Evolutionary conservation across 2,888 invertebrate genomes (phyloP).

Genomic region (Phalera bucephala): DNA sequence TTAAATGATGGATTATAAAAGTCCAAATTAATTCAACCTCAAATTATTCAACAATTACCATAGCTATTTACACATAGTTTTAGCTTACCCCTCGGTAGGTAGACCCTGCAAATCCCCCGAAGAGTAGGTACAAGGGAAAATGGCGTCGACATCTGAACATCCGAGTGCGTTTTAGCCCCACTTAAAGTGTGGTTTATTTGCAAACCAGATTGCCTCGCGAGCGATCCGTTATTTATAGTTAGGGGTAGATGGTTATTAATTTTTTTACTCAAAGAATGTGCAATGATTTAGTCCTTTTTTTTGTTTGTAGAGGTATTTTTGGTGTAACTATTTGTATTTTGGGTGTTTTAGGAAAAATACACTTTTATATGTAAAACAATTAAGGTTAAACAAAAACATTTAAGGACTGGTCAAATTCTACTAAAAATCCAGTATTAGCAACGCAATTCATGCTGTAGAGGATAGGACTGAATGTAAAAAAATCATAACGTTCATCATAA

Average conservation of each 20-base stretch:
- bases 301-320: not conserved
- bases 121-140: constrained; percentile 45
- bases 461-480: too few relatives aligned
- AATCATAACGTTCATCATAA: too few relatives aligned
- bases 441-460: too few relatives aligned
- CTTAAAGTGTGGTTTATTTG: constrained; percentile 60
- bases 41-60: constrained; percentile 36
- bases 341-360: too few relatives aligned
- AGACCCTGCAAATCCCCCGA: constrained; percentile 30
- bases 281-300: constrained; percentile 24
- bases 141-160: constrained; percentile 49
- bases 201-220: constrained; percentile 50
- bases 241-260: constrained; percentile 45
- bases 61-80: constrained; percentile 31
- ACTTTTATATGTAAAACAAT: too few relatives aligned
- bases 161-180: constrained; percentile 57
- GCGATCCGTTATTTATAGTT: constrained; percentile 55
- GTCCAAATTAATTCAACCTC: constrained; percentile 9
- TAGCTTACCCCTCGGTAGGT: constrained; percentile 26
- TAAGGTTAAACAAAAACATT: too few relatives aligned
- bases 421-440: too few relatives aligned
- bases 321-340: too few relatives aligned
- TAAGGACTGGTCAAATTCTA: too few relatives aligned
- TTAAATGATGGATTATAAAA: too few relatives aligned
- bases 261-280: constrained; percentile 28